Evolutionary conservation across 2,797 vertebrate species (phyloP).

Genomic region (Taenioides sp.): DNA sequence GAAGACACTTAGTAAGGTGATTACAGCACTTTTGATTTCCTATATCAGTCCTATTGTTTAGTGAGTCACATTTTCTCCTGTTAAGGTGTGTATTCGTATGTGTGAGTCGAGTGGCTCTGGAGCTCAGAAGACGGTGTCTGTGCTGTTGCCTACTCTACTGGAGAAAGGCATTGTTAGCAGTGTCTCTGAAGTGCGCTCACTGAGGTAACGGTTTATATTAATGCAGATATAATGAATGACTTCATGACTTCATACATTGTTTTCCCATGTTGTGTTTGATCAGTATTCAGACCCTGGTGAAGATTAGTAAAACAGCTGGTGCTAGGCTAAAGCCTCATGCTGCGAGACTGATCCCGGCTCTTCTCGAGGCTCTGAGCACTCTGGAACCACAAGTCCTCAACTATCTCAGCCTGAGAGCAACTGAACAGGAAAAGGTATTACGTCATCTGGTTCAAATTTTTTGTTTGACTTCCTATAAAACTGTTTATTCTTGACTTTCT

Average conservation of each 20-base stretch:
- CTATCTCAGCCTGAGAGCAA: conserved; percentile 95
- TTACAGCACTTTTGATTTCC: neutral
- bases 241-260: neutral
- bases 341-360: conserved; percentile 90
- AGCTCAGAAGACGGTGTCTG: conserved; percentile 88
- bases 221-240: neutral
- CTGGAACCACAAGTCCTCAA: conserved; percentile 97
- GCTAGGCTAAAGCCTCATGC: conserved; percentile 92
- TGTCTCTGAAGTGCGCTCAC: conserved; percentile 91
- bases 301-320: conserved; percentile 96
- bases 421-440: conserved; percentile 94
- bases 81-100: conserved; percentile 93
- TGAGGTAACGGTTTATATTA: conserved; percentile 81
- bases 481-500: too few relatives aligned
- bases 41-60: neutral
- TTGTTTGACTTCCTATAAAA: neutral
- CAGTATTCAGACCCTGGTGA: conserved; percentile 97
- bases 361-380: conserved; percentile 92
- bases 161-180: conserved; percentile 94
- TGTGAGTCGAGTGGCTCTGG: conserved; percentile 89
- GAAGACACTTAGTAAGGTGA: conserved; percentile 97
- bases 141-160: conserved; percentile 90
- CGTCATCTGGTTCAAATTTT: neutral
- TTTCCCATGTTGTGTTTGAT: neutral
- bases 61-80: neutral